phyloP scores from a whole-genome alignment of 2,888 invertebrate species.

The Barypeithes pellucidus region DNA sequence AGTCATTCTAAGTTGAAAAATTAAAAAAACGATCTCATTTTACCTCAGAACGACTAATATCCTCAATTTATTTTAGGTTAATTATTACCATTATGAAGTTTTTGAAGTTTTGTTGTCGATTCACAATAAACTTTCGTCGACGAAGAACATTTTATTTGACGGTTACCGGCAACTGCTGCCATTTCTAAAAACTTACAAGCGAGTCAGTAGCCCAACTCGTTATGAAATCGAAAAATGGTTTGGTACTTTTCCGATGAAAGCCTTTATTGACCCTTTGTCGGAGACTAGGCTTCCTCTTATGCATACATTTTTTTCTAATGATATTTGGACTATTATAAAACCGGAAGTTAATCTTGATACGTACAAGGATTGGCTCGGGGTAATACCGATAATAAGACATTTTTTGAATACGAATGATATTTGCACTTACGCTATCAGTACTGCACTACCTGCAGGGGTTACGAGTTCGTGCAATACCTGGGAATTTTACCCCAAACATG shows the following conservation, averaged over 20 bases:
- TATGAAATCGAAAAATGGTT: slow-evolving; percentile 72
- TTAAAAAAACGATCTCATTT: too few relatives aligned
- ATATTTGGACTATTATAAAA: slow-evolving; percentile 69
- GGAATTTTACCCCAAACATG: slow-evolving; percentile 65
- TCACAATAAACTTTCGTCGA: slow-evolving; percentile 51
- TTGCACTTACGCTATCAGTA: slow-evolving; percentile 71
- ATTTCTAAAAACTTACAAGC: slow-evolving; percentile 65
- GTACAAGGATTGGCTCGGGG: slow-evolving; percentile 70
- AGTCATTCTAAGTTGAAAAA: too few relatives aligned
- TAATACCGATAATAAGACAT: slow-evolving; percentile 64
- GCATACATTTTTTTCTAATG: slow-evolving; percentile 62
- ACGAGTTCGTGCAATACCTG: slow-evolving; percentile 57
- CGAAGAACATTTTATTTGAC: slow-evolving; percentile 45
- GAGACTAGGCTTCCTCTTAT: slow-evolving; percentile 72
- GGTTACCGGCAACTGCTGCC: slow-evolving; percentile 57
- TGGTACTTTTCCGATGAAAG: slow-evolving; percentile 65
- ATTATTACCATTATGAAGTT: slow-evolving; percentile 74
- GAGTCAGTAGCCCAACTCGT: slow-evolving; percentile 69
- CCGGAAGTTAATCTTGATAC: slow-evolving; percentile 58
- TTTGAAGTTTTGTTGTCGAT: slow-evolving; percentile 70
- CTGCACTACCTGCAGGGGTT: slow-evolving; percentile 14
- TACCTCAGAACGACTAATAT: too few relatives aligned
- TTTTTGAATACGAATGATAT: slow-evolving; percentile 70
- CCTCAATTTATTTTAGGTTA: slow-evolving; percentile 65
- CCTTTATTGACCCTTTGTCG: slow-evolving; percentile 70